These are phyloP conservation scores for Lasioglossum malachurum DNA, from an alignment of 2,888 invertebrate species.

Conservation along the genomic window DNA sequence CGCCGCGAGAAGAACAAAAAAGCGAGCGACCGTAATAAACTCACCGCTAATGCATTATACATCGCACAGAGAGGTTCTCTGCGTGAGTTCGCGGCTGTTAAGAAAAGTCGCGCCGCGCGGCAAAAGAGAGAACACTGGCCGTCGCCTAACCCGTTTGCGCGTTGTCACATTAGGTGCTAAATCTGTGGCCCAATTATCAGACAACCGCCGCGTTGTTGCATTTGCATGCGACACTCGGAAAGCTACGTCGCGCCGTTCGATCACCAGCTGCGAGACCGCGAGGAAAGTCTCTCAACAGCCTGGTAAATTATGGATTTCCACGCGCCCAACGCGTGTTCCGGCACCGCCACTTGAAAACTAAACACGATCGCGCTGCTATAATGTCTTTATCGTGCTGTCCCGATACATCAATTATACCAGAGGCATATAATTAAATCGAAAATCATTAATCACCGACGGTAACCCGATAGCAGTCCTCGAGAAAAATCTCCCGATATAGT, in stretches of 20 bases:
- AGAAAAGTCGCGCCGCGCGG: constrained; percentile 17
- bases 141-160: constrained; percentile 52
- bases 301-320: constrained; percentile 41
- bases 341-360: not conserved
- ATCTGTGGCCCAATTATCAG: constrained; percentile 65
- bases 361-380: not conserved
- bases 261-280: constrained; percentile 20
- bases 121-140: not conserved
- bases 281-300: constrained; percentile 36
- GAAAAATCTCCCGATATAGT: not conserved
- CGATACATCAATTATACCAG: not conserved
- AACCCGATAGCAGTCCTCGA: not conserved
- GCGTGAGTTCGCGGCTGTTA: constrained; percentile 13
- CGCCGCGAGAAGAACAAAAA: constrained; percentile 31
- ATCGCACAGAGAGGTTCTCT: constrained; percentile 45
- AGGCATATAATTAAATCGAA: not conserved
- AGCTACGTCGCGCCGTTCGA: constrained; percentile 11
- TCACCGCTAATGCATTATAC: constrained; percentile 57
- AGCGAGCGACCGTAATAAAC: constrained; percentile 52
- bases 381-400: not conserved
- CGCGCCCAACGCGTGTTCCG: not conserved
- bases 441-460: not conserved
- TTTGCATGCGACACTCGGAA: constrained; percentile 31
- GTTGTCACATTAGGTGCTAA: constrained; percentile 65
- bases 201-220: constrained; percentile 25